Conservation (phyloP, 1,140 invertebrate genomes). For the Cotesia glomerata region DNA sequence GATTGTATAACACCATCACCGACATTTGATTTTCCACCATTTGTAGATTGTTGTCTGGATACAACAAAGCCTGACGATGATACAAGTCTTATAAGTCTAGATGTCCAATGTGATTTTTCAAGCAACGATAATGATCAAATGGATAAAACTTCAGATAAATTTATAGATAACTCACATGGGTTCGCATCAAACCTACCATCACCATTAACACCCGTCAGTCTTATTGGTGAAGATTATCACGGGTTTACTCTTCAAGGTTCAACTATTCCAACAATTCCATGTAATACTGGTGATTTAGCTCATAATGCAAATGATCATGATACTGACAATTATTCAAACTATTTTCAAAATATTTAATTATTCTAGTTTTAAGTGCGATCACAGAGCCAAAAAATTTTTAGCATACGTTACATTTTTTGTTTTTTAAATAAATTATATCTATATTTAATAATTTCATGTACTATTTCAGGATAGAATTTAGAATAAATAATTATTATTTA, state of each 20-base stretch:
- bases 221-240: conserved; percentile 64
- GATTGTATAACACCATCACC: conserved; percentile 59
- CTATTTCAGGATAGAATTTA: background rate
- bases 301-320: conserved; percentile 47
- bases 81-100: conserved; percentile 65
- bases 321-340: conserved; percentile 44
- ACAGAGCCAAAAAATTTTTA: background rate
- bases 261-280: conserved; percentile 76
- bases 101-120: conserved; percentile 59
- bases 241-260: conserved; percentile 73
- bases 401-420: background rate
- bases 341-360: conserved; percentile 47
- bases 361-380: background rate
- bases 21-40: conserved; percentile 58
- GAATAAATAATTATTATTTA: background rate
- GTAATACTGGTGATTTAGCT: conserved; percentile 70
- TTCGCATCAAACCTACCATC: conserved; percentile 68
- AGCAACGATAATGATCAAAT: conserved; percentile 45
- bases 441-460: background rate
- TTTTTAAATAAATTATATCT: background rate
- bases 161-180: conserved; percentile 64
- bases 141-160: conserved; percentile 47
- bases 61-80: conserved; percentile 54
- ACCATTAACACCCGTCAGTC: conserved; percentile 61
- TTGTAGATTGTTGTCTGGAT: conserved; percentile 54